Conservation (phyloP, 2,888 invertebrate species). For the Leptinotarsa haldemani region DNA sequence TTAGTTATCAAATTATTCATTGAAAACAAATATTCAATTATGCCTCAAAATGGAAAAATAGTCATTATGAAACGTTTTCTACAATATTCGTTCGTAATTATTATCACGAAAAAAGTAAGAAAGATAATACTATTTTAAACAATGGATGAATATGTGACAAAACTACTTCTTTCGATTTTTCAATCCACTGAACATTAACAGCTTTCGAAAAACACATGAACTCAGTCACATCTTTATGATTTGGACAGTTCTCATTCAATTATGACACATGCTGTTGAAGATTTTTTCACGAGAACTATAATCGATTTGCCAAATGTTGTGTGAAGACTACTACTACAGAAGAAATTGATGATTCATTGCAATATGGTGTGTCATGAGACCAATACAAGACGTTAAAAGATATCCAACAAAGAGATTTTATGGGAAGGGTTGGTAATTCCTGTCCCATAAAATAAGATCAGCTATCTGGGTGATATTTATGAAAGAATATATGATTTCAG, state of each 20-base stretch:
- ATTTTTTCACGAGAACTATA: neutral
- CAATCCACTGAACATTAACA: too few species aligned
- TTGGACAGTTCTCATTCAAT: neutral
- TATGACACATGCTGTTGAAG: neutral
- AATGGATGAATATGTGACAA: too few species aligned
- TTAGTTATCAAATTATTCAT: too few species aligned
- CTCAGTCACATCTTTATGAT: neutral
- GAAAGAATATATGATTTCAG: neutral
- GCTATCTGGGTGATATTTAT: neutral
- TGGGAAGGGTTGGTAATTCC: constrained; percentile 5
- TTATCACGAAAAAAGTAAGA: too few species aligned
- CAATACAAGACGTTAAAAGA: constrained; percentile 11
- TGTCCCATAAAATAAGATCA: neutral
- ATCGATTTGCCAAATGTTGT: constrained; percentile 12
- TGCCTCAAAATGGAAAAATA: too few species aligned
- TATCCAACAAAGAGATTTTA: constrained; percentile 8
- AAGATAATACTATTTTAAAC: too few species aligned
- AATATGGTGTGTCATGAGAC: constrained; percentile 3
- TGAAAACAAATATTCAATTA: too few species aligned
- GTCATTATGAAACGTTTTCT: too few species aligned
- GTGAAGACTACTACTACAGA: neutral
- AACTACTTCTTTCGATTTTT: too few species aligned
- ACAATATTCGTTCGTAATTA: too few species aligned
- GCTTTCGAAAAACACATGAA: neutral
- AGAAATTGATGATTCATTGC: constrained; percentile 13